These are phyloP conservation scores for Sepioteuthis lessoniana DNA, from an alignment of 2,888 invertebrate species.

Conservation along the genomic window DNA sequence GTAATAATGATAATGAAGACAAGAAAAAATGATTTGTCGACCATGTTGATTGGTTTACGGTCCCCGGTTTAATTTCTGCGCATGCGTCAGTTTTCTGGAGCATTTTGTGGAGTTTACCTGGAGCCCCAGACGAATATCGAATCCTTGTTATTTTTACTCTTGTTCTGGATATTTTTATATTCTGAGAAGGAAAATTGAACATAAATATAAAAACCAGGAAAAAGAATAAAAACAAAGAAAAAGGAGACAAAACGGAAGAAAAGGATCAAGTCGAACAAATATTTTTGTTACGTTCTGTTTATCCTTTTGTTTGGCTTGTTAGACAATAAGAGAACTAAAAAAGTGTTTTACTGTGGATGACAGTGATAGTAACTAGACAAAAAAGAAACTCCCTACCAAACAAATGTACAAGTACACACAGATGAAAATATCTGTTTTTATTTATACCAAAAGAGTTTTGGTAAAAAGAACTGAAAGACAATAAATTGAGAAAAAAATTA, in stretches of 20 bases:
- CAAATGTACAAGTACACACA: not conserved
- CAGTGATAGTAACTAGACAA: not conserved
- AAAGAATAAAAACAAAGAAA: not conserved
- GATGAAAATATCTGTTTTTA: not conserved
- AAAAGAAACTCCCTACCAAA: not conserved
- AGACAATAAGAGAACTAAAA: not conserved
- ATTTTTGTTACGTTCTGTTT: not conserved
- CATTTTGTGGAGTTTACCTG: conserved; percentile 33
- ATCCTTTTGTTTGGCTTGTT: not conserved
- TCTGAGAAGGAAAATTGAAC: not conserved
- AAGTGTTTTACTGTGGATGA: not conserved
- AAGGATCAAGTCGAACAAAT: not conserved
- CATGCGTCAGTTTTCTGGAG: not conserved
- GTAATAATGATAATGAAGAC: too few species aligned
- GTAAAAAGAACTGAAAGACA: not conserved
- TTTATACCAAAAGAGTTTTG: not conserved
- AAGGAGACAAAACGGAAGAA: not conserved
- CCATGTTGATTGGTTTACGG: conserved; percentile 33
- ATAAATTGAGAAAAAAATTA: not conserved
- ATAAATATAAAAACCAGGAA: not conserved
- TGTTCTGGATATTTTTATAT: not conserved
- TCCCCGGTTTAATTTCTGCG: not conserved
- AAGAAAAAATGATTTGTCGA: not conserved
- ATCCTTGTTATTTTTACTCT: not conserved
- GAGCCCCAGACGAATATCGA: not conserved